Conservation (phyloP, 2,797 vertebrate genomes). For the Bradypodion pumilum region DNA sequence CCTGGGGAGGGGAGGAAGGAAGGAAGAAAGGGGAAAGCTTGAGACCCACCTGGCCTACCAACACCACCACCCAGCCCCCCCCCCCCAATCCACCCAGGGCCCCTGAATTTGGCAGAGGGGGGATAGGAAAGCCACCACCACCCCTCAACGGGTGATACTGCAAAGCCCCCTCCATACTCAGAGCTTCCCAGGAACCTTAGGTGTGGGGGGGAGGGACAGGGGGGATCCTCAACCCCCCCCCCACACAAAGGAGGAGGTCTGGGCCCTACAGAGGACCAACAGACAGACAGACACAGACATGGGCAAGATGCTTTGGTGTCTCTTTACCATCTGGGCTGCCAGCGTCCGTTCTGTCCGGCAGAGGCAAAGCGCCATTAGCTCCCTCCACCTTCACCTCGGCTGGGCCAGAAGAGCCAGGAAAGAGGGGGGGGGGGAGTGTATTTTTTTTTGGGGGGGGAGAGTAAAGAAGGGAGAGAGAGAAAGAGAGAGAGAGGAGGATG, state of each 20-base stretch:
- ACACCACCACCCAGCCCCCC: no score
- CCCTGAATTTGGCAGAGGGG: no score
- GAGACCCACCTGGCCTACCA: no score
- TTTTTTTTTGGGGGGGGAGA: no score
- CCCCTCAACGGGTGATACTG: no score
- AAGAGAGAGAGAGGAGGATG: neutral
- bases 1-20: constrained; percentile 50
- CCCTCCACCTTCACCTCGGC: constrained; percentile 68
- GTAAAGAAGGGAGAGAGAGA: neutral
- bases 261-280: neutral
- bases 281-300: neutral
- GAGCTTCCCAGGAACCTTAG: no score
- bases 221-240: no score
- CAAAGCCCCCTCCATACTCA: no score
- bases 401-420: constrained; percentile 66
- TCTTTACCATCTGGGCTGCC: constrained; percentile 72
- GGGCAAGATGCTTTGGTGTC: neutral
- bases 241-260: no score
- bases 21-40: neutral
- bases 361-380: constrained; percentile 59
- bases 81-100: no score
- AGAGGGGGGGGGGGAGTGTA: neutral
- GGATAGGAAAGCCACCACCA: no score
- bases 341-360: constrained; percentile 63
- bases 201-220: no score